These are phyloP conservation scores for Netta rufina DNA, from an alignment of 2,797 vertebrate species.

Conservation along the genomic window DNA sequence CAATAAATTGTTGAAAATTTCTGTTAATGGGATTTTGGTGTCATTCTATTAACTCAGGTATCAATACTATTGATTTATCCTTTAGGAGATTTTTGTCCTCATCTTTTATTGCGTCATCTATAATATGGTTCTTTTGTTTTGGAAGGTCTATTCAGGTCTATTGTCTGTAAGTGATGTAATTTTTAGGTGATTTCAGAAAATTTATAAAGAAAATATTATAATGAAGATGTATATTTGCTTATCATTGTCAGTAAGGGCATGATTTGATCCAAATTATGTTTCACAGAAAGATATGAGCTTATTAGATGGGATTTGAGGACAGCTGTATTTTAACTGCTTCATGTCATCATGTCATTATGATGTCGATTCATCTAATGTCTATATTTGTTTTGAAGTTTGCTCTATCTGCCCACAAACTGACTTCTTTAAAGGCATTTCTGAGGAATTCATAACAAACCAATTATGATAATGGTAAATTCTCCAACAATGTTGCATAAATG, in stretches of 20 bases:
- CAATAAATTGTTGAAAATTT: not conserved
- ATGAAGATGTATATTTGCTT: not conserved
- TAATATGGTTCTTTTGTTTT: not conserved
- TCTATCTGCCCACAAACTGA: accelerated
- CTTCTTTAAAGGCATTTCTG: not conserved
- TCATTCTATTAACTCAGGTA: not conserved
- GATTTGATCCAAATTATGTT: not conserved
- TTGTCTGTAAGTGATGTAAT: not conserved
- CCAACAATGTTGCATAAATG: not conserved
- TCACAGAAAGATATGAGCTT: not conserved
- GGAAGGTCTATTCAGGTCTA: not conserved
- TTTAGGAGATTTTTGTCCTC: not conserved
- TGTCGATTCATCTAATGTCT: not conserved
- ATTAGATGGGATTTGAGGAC: not conserved
- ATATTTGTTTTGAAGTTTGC: not conserved
- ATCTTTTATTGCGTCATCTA: not conserved
- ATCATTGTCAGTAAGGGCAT: not conserved
- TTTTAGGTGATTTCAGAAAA: not conserved
- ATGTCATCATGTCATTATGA: not conserved
- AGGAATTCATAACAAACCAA: not conserved
- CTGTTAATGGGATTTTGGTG: not conserved
- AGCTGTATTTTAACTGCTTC: not conserved
- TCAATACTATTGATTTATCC: not conserved
- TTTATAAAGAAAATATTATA: not conserved
- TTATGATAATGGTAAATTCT: not conserved